Evolutionary conservation across 2,888 invertebrate species (phyloP).

Genomic region (Phymatocera aterrima): DNA sequence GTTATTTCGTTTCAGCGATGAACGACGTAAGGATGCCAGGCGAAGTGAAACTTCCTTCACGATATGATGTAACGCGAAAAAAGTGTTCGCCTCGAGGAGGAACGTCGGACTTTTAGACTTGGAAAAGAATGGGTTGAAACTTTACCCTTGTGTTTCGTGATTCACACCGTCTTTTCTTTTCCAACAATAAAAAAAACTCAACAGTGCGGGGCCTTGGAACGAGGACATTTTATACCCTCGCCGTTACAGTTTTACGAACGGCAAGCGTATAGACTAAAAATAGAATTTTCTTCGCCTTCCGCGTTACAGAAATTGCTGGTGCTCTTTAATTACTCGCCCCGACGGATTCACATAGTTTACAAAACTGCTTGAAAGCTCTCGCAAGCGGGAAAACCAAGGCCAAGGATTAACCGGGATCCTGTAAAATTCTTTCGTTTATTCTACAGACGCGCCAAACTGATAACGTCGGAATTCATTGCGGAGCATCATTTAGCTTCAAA

Average conservation of each 20-base stretch:
- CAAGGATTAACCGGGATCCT: background rate
- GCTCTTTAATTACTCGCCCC: background rate
- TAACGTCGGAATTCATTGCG: too few relatives aligned
- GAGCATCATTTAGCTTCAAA: too few relatives aligned
- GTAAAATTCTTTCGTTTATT: background rate
- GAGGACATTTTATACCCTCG: slow-evolving; percentile 20
- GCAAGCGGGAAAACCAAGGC: background rate
- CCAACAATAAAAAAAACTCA: background rate
- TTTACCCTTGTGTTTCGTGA: slow-evolving; percentile 46
- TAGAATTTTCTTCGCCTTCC: background rate
- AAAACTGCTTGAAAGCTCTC: background rate
- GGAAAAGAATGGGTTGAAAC: slow-evolving; percentile 65
- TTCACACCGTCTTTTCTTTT: slow-evolving; percentile 37
- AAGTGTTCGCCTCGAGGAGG: slow-evolving; percentile 49
- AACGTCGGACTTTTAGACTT: slow-evolving; percentile 50
- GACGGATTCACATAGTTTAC: background rate
- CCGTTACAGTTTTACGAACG: background rate
- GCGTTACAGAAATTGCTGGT: background rate
- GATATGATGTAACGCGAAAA: slow-evolving; percentile 52
- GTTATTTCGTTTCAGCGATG: slow-evolving; percentile 67
- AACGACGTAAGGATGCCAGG: slow-evolving; percentile 58
- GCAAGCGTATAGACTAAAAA: background rate
- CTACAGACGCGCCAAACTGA: background rate
- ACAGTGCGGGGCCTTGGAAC: background rate
- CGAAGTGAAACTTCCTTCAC: slow-evolving; percentile 55